These are phyloP conservation scores for Colossoma macropomum DNA, from an alignment of 2,113 vertebrate species.

Conservation along the genomic window DNA sequence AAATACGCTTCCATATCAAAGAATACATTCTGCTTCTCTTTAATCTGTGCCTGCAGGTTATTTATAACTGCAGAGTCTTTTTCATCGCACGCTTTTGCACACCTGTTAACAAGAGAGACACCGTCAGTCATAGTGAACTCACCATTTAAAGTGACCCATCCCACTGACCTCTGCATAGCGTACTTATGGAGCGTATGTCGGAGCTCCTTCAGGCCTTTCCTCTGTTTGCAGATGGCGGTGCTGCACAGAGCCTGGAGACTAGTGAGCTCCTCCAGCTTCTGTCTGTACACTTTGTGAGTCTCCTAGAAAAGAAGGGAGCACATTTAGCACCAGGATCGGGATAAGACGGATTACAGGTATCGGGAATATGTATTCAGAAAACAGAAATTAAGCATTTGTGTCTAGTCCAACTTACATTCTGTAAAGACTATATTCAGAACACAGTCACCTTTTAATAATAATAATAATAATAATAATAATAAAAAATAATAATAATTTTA, in stretches of 20 bases:
- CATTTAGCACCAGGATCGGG: too few relatives aligned
- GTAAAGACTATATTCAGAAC: too few relatives aligned
- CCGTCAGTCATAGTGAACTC: neutral
- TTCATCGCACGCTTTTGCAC: conserved; percentile 71
- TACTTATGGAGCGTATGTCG: conserved; percentile 82
- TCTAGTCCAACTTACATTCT: too few relatives aligned
- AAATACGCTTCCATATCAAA: conserved; percentile 98
- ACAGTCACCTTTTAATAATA: too few relatives aligned
- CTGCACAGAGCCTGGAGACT: conserved; percentile 86
- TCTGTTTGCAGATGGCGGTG: conserved; percentile 87
- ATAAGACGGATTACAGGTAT: too few relatives aligned
- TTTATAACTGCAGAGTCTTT: conserved; percentile 81
- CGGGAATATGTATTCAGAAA: too few relatives aligned
- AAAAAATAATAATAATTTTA: too few relatives aligned
- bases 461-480: too few relatives aligned
- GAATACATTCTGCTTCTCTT: conserved; percentile 91
- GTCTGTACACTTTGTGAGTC: conserved; percentile 91
- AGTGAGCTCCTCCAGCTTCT: conserved; percentile 93
- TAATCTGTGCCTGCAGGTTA: conserved; percentile 86
- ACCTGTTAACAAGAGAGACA: conserved; percentile 72
- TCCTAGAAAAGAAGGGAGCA: conserved; percentile 77
- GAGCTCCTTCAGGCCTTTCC: conserved; percentile 85
- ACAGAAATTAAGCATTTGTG: too few relatives aligned
- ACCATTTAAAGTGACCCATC: neutral
- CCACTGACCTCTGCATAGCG: neutral